Conservation (phyloP, 2,113 vertebrate genomes). For the Tyrannus savana region DNA sequence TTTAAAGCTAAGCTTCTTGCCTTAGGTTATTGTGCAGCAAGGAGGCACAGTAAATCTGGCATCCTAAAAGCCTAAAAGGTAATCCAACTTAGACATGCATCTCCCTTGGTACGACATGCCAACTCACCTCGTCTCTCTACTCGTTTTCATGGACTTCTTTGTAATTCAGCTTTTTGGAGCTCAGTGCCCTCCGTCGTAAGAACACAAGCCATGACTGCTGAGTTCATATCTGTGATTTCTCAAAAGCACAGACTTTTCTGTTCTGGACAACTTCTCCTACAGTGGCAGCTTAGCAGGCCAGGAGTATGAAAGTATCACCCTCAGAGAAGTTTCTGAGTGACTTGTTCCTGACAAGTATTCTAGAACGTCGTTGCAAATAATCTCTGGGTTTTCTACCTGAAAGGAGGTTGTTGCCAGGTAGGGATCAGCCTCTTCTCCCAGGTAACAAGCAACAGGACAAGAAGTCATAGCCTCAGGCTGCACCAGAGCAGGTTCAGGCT, state of each 20-base stretch:
- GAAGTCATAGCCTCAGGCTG: neutral
- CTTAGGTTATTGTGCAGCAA: neutral
- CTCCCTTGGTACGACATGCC: neutral
- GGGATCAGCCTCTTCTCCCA: neutral
- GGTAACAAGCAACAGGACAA: neutral
- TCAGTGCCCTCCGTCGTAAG: rapidly evolving
- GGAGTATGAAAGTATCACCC: rapidly evolving
- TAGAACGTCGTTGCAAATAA: neutral
- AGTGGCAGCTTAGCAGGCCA: neutral
- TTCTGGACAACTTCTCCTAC: neutral
- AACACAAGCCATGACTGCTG: neutral
- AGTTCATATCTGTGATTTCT: neutral
- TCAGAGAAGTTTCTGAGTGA: rapidly evolving
- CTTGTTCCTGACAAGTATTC: neutral
- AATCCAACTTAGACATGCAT: neutral
- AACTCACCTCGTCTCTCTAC: neutral
- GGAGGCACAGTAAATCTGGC: neutral
- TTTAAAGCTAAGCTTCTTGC: conserved; percentile 26
- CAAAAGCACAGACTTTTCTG: neutral
- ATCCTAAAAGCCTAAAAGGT: neutral
- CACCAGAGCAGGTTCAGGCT: neutral
- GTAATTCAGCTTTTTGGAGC: neutral
- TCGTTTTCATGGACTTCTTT: rapidly evolving
- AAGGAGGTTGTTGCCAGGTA: too few species aligned
- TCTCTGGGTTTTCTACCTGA: neutral